Percentiles rank a stretch among this genome's conserved stretches.
Conservation (phyloP, 2,888 invertebrate genomes). For the Coleophora deauratella region DNA sequence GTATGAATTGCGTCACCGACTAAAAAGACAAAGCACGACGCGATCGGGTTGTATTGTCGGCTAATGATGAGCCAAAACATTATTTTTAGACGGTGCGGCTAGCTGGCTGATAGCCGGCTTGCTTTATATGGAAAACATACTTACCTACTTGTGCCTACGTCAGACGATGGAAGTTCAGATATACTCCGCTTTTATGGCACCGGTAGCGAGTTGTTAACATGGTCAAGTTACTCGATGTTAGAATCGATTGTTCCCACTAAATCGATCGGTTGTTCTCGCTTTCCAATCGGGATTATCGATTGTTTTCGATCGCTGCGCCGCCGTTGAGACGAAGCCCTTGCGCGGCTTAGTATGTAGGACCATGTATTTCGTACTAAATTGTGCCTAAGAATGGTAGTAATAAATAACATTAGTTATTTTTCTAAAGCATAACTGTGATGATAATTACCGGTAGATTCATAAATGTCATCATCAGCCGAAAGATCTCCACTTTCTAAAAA, state of each 20-base stretch:
- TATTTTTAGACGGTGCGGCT: constrained; percentile 54
- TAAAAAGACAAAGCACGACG: constrained; percentile 68
- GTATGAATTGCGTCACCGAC: constrained; percentile 69
- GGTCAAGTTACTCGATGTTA: constrained; percentile 14
- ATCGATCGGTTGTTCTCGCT: too few relatives aligned
- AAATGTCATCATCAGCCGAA: too few relatives aligned
- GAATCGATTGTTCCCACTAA: constrained; percentile 18
- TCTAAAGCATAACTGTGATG: too few relatives aligned
- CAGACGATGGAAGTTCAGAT: constrained; percentile 39
- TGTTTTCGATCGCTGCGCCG: constrained; percentile 4
- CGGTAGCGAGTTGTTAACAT: constrained; percentile 44
- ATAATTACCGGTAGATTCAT: too few relatives aligned
- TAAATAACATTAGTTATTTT: too few relatives aligned
- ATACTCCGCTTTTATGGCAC: constrained; percentile 50
- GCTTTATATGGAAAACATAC: constrained; percentile 50
- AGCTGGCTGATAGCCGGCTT: constrained; percentile 24
- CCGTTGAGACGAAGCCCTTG: background rate
- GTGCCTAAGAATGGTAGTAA: too few relatives aligned
- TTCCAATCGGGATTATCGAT: too few relatives aligned
- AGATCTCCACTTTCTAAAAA: too few relatives aligned
- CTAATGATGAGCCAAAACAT: constrained; percentile 68
- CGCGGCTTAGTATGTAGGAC: too few relatives aligned
- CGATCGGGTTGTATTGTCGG: constrained; percentile 55
- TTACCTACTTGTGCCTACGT: background rate
- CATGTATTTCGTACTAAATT: too few relatives aligned